Conservation (phyloP, 1,140 invertebrate genomes). For the Drosophila ananassae region DNA sequence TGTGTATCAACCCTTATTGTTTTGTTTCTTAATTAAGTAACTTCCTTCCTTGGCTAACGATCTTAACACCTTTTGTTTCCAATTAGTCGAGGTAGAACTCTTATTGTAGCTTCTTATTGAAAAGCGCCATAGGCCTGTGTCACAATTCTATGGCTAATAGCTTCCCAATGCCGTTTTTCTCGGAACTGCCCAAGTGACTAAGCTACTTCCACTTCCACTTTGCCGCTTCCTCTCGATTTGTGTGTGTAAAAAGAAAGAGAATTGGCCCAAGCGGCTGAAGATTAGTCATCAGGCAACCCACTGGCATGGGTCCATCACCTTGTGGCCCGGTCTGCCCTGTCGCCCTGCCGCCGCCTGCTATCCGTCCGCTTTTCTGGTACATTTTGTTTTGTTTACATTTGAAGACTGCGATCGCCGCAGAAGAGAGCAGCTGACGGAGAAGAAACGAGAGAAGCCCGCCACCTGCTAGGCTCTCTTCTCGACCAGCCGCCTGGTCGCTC, state of each 20-base stretch:
- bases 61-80: background rate
- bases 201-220: slow-evolving; percentile 74
- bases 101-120: background rate
- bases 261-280: slow-evolving; percentile 5
- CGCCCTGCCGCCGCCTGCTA: background rate
- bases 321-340: slow-evolving; percentile 22
- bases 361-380: slow-evolving; percentile 28
- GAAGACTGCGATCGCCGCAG: slow-evolving; percentile 52
- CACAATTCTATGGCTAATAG: slow-evolving; percentile 5
- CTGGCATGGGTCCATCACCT: slow-evolving; percentile 71
- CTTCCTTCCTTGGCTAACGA: background rate
- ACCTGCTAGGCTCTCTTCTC: slow-evolving; percentile 29
- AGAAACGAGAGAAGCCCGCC: slow-evolving; percentile 31
- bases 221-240: slow-evolving; percentile 59
- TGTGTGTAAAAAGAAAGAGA: slow-evolving; percentile 49
- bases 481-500: slow-evolving; percentile 6
- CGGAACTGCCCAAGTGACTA: slow-evolving; percentile 62
- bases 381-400: slow-evolving; percentile 75
- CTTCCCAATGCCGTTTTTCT: slow-evolving; percentile 37
- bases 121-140: background rate
- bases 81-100: background rate
- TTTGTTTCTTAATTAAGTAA: background rate
- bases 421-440: slow-evolving; percentile 18
- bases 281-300: slow-evolving; percentile 71
- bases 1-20: background rate